A percentile compares a stretch with the other conserved stretches of the same genome.
Evolutionary conservation across 2,113 vertebrate genomes (phyloP).

Genomic region (Bucco capensis): DNA sequence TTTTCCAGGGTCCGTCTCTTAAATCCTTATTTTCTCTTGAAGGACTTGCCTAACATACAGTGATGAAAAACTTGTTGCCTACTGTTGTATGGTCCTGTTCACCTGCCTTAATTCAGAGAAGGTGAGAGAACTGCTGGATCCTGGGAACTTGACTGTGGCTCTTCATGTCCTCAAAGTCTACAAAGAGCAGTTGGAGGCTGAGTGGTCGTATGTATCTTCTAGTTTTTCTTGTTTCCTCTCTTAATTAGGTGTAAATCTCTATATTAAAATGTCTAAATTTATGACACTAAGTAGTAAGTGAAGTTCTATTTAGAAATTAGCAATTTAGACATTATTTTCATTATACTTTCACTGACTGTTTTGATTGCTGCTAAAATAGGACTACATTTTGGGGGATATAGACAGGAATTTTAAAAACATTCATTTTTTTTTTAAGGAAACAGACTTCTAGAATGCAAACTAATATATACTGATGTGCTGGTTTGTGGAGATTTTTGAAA

Average conservation of each 20-base stretch:
- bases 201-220: slow-evolving; percentile 87
- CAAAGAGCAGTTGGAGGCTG: slow-evolving; percentile 78
- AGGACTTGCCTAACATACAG: slow-evolving; percentile 77
- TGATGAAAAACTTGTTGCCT: slow-evolving; percentile 83
- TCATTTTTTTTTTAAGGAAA: neutral
- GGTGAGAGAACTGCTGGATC: slow-evolving; percentile 75
- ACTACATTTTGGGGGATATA: neutral
- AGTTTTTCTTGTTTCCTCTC: neutral
- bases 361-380: neutral
- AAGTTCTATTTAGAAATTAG: neutral
- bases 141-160: slow-evolving; percentile 73
- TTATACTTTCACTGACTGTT: neutral
- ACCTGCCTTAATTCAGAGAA: slow-evolving; percentile 83
- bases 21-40: neutral
- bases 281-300: neutral
- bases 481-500: neutral
- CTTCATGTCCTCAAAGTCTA: slow-evolving; percentile 80
- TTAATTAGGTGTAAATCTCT: neutral
- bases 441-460: neutral
- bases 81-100: slow-evolving; percentile 88
- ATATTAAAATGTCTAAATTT: neutral
- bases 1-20: neutral
- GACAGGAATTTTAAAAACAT: neutral
- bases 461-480: neutral
- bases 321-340: neutral